Evolutionary conservation across 2,113 vertebrate species (phyloP).

Genomic region (Lagenorhynchus albirostris): DNA sequence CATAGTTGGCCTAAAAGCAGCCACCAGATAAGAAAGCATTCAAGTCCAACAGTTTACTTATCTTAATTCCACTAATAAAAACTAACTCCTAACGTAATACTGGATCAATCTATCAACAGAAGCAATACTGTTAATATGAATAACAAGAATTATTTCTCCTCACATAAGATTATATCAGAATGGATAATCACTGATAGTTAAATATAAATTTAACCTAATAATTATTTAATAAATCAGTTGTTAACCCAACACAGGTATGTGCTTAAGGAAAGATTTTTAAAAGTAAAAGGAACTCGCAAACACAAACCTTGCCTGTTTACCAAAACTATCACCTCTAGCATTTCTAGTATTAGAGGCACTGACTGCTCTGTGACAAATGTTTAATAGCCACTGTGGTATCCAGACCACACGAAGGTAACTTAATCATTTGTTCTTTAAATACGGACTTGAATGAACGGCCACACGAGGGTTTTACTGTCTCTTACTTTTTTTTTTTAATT

Average conservation of each 20-base stretch:
- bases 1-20: constrained; percentile 24
- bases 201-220: background rate
- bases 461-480: constrained; percentile 68
- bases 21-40: background rate
- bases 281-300: constrained; percentile 75
- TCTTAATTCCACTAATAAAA: background rate
- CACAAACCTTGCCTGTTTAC: constrained; percentile 70
- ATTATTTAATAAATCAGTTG: background rate
- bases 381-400: constrained; percentile 65
- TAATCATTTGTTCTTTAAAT: constrained; percentile 77
- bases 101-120: background rate
- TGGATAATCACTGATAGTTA: background rate
- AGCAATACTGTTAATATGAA: constrained; percentile 11
- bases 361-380: constrained; percentile 66
- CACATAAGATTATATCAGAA: background rate
- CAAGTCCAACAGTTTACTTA: background rate
- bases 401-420: constrained; percentile 74
- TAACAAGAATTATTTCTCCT: background rate
- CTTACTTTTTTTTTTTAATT: background rate
- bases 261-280: constrained; percentile 26
- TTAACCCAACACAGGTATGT: constrained; percentile 35
- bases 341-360: constrained; percentile 56
- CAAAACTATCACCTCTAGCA: constrained; percentile 74
- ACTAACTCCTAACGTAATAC: background rate
- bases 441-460: constrained; percentile 71